Conservation (phyloP, 2,113 vertebrate species). For the Anthoscopus minutus region DNA sequence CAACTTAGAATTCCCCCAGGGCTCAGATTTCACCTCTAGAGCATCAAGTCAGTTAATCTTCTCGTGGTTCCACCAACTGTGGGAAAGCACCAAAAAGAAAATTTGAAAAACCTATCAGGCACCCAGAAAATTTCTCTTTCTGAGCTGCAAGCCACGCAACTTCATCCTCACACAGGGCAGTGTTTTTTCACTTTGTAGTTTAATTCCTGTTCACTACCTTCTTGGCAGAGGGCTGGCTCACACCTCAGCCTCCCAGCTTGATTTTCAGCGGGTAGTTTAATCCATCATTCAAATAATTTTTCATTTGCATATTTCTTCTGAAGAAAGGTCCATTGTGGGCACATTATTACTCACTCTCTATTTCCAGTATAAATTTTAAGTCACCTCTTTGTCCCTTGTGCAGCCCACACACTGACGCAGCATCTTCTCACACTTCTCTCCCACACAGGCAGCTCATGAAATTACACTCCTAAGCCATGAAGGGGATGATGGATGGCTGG, state of each 20-base stretch:
- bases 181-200: neutral
- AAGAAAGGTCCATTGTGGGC: slow-evolving; percentile 1
- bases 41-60: neutral
- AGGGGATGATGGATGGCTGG: slow-evolving; percentile 35
- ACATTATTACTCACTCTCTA: slow-evolving; percentile 43
- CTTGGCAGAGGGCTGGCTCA: neutral
- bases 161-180: neutral
- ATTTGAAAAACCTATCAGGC: neutral
- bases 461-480: slow-evolving; percentile 11
- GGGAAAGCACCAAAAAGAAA: neutral
- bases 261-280: neutral
- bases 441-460: slow-evolving; percentile 51
- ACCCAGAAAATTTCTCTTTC: neutral
- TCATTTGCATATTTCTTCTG: slow-evolving; percentile 4
- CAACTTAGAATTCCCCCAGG: neutral
- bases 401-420: slow-evolving; percentile 58
- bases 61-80: neutral
- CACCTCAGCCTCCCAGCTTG: neutral
- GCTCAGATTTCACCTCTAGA: neutral
- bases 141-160: neutral
- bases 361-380: slow-evolving; percentile 46
- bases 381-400: slow-evolving; percentile 41
- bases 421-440: slow-evolving; percentile 54
- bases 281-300: neutral
- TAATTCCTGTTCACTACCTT: neutral